These are phyloP conservation scores for Archips crataeganus DNA, from an alignment of 2,888 invertebrate genomes.

Conservation along the genomic window DNA sequence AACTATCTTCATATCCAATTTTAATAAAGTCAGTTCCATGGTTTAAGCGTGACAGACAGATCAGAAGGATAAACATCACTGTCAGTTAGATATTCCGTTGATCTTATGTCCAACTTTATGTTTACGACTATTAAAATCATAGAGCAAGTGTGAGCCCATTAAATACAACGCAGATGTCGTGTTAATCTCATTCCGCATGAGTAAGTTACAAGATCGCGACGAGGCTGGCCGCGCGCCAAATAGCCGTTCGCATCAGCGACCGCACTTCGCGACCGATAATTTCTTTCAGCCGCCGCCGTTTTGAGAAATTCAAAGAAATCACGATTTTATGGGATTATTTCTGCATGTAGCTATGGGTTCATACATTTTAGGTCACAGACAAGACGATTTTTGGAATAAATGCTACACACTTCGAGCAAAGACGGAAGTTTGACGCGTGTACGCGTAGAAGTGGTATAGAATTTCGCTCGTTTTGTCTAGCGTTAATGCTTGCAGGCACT, in stretches of 20 bases:
- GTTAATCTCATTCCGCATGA: slow-evolving; percentile 75
- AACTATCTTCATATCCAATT: no score
- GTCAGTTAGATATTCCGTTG: neutral
- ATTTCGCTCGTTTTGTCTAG: neutral
- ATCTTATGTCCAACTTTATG: neutral
- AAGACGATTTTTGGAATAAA: neutral
- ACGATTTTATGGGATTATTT: no score
- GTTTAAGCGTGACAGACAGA: no score
- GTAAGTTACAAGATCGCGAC: slow-evolving; percentile 76
- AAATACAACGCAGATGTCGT: slow-evolving; percentile 74
- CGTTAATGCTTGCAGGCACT: no score
- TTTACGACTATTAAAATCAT: slow-evolving; percentile 5
- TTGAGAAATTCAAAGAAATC: slow-evolving; percentile 44
- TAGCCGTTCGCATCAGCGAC: slow-evolving; percentile 69
- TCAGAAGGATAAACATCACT: no score
- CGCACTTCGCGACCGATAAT: slow-evolving; percentile 69
- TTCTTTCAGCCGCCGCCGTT: slow-evolving; percentile 61
- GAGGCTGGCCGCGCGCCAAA: slow-evolving; percentile 72
- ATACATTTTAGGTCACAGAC: no score
- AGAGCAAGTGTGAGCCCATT: slow-evolving; percentile 58
- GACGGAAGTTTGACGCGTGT: neutral
- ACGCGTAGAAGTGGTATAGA: neutral
- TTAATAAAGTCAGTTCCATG: no score
- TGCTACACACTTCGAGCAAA: neutral
- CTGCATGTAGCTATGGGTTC: no score